These are phyloP conservation scores for Erebia ligea DNA, from an alignment of 2,888 invertebrate genomes.

Conservation along the genomic window DNA sequence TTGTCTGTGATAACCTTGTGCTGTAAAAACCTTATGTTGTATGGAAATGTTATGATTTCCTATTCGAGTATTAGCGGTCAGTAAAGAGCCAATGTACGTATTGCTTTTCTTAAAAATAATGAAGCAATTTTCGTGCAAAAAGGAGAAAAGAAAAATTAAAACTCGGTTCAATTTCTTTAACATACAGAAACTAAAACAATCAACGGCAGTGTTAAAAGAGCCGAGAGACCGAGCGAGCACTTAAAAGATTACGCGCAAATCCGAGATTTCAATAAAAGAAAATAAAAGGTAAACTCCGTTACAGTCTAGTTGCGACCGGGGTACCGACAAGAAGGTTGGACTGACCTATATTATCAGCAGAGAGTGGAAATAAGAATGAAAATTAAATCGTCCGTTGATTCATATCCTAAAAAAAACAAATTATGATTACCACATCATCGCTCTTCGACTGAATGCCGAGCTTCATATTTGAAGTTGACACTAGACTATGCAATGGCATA, in stretches of 20 bases:
- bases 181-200: constrained; percentile 25
- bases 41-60: too few species aligned
- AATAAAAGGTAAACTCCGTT: constrained; percentile 23
- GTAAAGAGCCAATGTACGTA: too few species aligned
- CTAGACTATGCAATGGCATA: too few species aligned
- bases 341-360: constrained; percentile 6
- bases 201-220: constrained; percentile 30
- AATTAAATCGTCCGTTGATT: not conserved
- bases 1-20: too few species aligned
- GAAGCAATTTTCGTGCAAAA: not conserved
- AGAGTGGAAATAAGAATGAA: not conserved
- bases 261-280: constrained; percentile 25
- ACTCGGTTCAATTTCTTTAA: not conserved
- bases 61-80: too few species aligned
- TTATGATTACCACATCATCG: too few species aligned
- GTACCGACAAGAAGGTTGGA: not conserved
- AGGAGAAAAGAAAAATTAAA: not conserved
- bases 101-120: too few species aligned
- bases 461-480: too few species aligned
- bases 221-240: constrained; percentile 22
- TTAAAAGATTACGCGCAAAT: constrained; percentile 27
- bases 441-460: too few species aligned
- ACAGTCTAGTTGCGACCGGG: constrained; percentile 8
- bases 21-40: too few species aligned
- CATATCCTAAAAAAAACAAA: too few species aligned